phyloP scores from a whole-genome alignment of 2,113 vertebrate species.

The Strix aluco region DNA sequence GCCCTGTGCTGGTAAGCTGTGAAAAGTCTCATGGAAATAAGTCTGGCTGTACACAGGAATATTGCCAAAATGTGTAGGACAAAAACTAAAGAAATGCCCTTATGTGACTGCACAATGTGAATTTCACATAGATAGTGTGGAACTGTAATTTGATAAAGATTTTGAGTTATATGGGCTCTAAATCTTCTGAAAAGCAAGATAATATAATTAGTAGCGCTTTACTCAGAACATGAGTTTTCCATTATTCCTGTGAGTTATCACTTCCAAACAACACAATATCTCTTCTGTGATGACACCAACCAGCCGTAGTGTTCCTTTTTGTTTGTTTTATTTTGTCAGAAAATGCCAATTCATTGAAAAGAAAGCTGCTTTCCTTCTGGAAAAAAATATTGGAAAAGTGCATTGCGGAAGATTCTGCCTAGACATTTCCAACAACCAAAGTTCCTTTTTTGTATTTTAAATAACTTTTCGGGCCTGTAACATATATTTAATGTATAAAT shows the following conservation, averaged over 20 bases:
- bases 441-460: background rate
- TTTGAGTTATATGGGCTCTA: background rate
- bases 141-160: background rate
- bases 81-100: background rate
- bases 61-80: background rate
- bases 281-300: background rate
- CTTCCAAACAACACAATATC: background rate
- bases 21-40: background rate
- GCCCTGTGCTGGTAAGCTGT: background rate
- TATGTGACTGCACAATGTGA: background rate
- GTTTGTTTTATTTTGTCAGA: background rate
- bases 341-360: background rate
- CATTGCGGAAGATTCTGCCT: background rate
- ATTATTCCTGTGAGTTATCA: background rate
- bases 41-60: background rate
- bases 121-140: background rate
- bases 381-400: background rate
- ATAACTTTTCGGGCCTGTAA: background rate
- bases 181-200: background rate
- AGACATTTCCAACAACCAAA: background rate
- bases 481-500: background rate
- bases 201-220: background rate
- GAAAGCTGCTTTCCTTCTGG: background rate
- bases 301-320: background rate
- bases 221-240: background rate